phyloP scores from a whole-genome alignment of 2,797 vertebrate species.

The Bradypus variegatus region DNA sequence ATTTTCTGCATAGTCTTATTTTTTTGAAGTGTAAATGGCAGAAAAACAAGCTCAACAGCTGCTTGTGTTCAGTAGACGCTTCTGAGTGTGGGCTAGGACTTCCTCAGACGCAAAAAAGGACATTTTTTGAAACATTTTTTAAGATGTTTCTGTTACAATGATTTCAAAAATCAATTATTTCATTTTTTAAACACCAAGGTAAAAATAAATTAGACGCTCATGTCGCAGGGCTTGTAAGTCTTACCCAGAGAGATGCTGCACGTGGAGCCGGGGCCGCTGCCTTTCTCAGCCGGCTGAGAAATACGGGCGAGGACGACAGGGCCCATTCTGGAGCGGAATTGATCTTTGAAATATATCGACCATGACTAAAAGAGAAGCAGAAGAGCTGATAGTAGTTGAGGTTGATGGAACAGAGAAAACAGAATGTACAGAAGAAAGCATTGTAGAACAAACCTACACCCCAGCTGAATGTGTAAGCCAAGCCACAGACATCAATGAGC shows the following conservation, averaged over 20 bases:
- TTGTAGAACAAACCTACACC: no score
- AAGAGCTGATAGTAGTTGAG: no score
- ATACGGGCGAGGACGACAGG: constrained; percentile 42
- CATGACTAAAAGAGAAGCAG: no score
- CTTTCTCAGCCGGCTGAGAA: constrained; percentile 43
- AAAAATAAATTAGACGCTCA: background rate
- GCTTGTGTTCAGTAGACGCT: background rate
- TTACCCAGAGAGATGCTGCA: background rate
- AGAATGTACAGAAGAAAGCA: no score
- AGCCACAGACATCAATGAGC: no score
- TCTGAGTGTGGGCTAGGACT: background rate
- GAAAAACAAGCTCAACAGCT: background rate
- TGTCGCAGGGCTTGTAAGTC: constrained; percentile 33
- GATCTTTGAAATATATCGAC: no score
- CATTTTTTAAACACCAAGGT: background rate
- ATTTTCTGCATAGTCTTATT: background rate
- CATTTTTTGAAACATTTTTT: background rate
- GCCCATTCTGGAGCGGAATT: constrained; percentile 38
- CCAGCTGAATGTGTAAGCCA: no score
- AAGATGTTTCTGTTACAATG: background rate
- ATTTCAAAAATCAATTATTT: background rate
- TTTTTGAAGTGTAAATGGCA: background rate
- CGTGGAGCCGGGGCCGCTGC: constrained; percentile 42
- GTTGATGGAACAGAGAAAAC: no score
- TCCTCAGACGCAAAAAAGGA: background rate